Percentiles rank a stretch among this genome's conserved stretches.
Evolutionary conservation across 1,140 invertebrate species (phyloP).

Genomic region (Frieseomelitta varia): DNA sequence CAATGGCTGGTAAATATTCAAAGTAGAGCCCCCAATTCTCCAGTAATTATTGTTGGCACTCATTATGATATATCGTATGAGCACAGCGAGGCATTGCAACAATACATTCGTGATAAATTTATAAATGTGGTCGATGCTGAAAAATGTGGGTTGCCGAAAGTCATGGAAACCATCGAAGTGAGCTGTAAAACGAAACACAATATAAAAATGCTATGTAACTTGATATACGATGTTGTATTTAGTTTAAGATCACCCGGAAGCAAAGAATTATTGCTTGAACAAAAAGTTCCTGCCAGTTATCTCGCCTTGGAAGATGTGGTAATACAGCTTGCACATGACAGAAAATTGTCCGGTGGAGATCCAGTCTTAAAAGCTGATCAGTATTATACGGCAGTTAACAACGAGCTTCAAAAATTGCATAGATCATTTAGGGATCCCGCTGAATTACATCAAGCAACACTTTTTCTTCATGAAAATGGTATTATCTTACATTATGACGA

Average conservation of each 20-base stretch:
- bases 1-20: slow-evolving; percentile 98
- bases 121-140: slow-evolving; percentile 97
- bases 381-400: slow-evolving; percentile 88
- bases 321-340: slow-evolving; percentile 89
- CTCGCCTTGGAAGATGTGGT: slow-evolving; percentile 96
- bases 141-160: slow-evolving; percentile 96
- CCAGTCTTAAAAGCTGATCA: slow-evolving; percentile 95
- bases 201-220: slow-evolving; percentile 94
- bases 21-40: slow-evolving; percentile 95
- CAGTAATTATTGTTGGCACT: slow-evolving; percentile 96
- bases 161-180: slow-evolving; percentile 96
- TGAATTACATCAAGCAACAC: slow-evolving; percentile 96
- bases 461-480: slow-evolving; percentile 99
- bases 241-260: slow-evolving; percentile 94
- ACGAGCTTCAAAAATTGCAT: slow-evolving; percentile 87
- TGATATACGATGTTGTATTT: slow-evolving; percentile 97
- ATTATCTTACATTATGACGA: slow-evolving; percentile 99
- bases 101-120: slow-evolving; percentile 93
- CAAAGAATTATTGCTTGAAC: slow-evolving; percentile 95
- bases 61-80: slow-evolving; percentile 95
- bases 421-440: slow-evolving; percentile 92
- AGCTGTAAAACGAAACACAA: slow-evolving; percentile 95
- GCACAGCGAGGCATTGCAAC: slow-evolving; percentile 91
- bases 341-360: slow-evolving; percentile 86
- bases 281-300: slow-evolving; percentile 98